Evolutionary conservation across 2,113 vertebrate genomes (phyloP), one percentile per base, ranked within the genome.

Genomic region (Galeopterus variegatus): DNA sequence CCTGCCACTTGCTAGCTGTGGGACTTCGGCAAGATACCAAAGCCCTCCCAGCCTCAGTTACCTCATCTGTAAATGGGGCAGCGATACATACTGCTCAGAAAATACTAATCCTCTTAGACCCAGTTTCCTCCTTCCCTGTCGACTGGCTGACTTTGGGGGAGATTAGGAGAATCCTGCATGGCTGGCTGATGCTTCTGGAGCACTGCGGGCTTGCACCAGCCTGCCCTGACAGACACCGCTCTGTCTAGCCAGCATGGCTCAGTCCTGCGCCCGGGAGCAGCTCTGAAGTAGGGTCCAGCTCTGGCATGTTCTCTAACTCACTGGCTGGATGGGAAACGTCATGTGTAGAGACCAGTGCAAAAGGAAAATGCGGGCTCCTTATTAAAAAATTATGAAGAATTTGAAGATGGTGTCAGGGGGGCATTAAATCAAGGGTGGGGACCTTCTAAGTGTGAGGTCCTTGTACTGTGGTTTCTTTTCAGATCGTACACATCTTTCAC

Each of bases 191-290:
- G 41, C 41, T 41, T 41, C 41, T 41, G 41, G 41, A 41, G 41
- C 41, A 41, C 41, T 41, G 41, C 41, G 41, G 41, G 58, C 58
- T 7, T 90, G 50, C 45, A 1, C 64, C 10, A 15, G 88, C 96
- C 81, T 80, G 80, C 58, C 36, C 2, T 41, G 0, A 13, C 48
- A 33, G 9, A 2, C 15, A 7, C 31, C 0, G 56, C 9, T 41
- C 80, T 28, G 24, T 24, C 41, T 9, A 3, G 3, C 26, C 56
- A 15, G 50, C 0, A 0, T 72, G 33, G 11, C 52, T 2, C 15
- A 0, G 41, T 17, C 13, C 24, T 1, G 4, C 10, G 1, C 5
- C 1, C 2, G 4, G 41, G 56, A n/a, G 2, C 21, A 1, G 7
- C 33, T 52, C 60, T 13, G 45, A 87, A 24, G 19, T 10, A 7